Percentiles rank a stretch among this genome's conserved stretches.
Evolutionary conservation across 2,888 invertebrate genomes (phyloP).

Genomic region (Sphaerophoria taeniata): DNA sequence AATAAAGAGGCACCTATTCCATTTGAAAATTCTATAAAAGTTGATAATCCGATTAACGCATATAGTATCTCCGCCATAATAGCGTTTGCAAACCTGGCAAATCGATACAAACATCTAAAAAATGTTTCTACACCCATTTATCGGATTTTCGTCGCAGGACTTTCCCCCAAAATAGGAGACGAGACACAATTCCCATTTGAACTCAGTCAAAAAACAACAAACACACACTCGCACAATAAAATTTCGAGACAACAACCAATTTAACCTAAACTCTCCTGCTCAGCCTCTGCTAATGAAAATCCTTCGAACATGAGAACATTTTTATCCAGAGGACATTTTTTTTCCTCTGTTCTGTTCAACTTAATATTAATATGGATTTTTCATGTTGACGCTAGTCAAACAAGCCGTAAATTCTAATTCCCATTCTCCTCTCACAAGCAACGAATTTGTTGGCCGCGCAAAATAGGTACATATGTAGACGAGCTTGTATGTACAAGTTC

Average conservation of each 20-base stretch:
- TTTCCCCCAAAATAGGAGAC: constrained; percentile 38
- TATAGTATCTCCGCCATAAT: background rate
- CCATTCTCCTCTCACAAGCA: constrained; percentile 71
- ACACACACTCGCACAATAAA: constrained; percentile 36
- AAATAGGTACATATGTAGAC: constrained; percentile 75
- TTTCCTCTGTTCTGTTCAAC: constrained; percentile 3
- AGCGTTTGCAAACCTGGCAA: too few relatives aligned
- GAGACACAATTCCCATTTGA: constrained; percentile 42
- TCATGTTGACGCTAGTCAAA: constrained; percentile 77
- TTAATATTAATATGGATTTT: constrained; percentile 76
- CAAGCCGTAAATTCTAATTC: constrained; percentile 76
- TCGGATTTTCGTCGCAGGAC: constrained; percentile 39
- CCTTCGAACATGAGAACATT: constrained; percentile 37
- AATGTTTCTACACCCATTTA: constrained; percentile 13
- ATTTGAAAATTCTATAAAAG: background rate
- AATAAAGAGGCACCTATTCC: too few relatives aligned
- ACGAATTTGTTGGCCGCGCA: constrained; percentile 75
- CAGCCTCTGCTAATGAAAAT: constrained; percentile 68
- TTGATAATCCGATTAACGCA: constrained; percentile 41
- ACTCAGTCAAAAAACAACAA: constrained; percentile 17
- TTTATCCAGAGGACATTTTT: constrained; percentile 70
- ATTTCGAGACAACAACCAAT: constrained; percentile 25
- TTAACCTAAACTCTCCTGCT: constrained; percentile 51
- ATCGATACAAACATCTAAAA: background rate
- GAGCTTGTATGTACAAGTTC: constrained; percentile 59